Evolutionary conservation across 2,797 vertebrate species (phyloP), one percentile per base, ranked within the genome.

Genomic region (Acanthis flammea): DNA sequence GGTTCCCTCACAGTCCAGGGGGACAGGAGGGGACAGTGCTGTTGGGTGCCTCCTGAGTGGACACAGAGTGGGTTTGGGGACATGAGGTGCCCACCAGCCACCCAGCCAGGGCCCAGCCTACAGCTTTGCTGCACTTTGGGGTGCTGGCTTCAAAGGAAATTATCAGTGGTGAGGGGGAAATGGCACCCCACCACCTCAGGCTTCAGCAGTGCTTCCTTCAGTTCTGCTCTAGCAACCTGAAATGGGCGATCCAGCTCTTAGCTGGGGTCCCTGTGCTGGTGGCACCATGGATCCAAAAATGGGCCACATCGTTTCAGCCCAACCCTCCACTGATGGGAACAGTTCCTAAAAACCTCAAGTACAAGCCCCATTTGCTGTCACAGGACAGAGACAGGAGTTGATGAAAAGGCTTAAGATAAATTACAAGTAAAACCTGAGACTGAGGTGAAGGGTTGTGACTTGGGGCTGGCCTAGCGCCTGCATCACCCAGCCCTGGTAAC

Each of bases 391-490:
- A 15, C 0, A 12, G 35, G 60, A 73, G 39, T 3, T 44, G 21
- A 54, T 33, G 44, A 58, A 83, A 39, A 70, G 41, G 35, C 44
- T 54, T 24, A 9, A 30, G 12, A 30, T 14, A 58, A 57, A 75
- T 18, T 5, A 76, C 14, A 66, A 67, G 68, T 31, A 44, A 94
- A 55, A 86, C 33, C 41, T 35, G 42, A 58, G 24, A 13, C 5
- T 30, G 28, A 35, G 30, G 54, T 35, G 42, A 66, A 67, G 77
- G n/a, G 27, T 35, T 71, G 67, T 50, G 51, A 44, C 53, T 35
- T 0, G 1, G 30, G 30, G n/a, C 60, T 90, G 68, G 60, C 11
- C 35, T 24, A 35, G 30, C 0, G 0, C 44, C 45, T 33, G 25
- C 16, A 19, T 19, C 44, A 19, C 22, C 22, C 7, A 2, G 28